phyloP scores from a whole-genome alignment of 35 echinoderm and acorn worm species.

The Apostichopus japonicus region DNA sequence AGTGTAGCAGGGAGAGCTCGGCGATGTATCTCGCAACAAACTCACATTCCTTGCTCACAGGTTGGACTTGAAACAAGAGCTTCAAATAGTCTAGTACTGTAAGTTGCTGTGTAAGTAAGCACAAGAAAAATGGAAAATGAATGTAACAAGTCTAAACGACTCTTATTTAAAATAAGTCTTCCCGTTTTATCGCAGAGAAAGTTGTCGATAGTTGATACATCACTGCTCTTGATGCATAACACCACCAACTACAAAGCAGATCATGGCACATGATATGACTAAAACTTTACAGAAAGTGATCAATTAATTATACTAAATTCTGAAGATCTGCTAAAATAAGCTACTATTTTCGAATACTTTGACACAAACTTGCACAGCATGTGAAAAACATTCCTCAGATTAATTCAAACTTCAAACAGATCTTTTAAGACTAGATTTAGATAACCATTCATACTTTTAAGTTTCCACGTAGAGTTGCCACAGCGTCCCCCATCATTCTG shows the following conservation, averaged over 20 bases:
- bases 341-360: not conserved
- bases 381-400: not conserved
- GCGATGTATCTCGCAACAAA: slow-evolving; percentile 80
- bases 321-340: not conserved
- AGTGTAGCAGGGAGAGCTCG: slow-evolving; percentile 80
- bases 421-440: not conserved
- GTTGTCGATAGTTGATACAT: too few relatives aligned
- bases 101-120: slow-evolving; percentile 58
- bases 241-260: too few relatives aligned
- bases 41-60: slow-evolving; percentile 61
- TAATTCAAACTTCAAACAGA: not conserved
- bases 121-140: not conserved
- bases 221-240: too few relatives aligned
- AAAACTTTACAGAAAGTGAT: not conserved
- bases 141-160: not conserved
- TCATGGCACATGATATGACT: too few relatives aligned
- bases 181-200: too few relatives aligned
- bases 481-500: slow-evolving; percentile 95
- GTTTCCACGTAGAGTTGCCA: slow-evolving; percentile 88
- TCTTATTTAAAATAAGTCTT: too few relatives aligned
- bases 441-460: slow-evolving; percentile 60
- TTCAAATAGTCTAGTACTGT: slow-evolving; percentile 85
- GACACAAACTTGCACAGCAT: not conserved
- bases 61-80: slow-evolving; percentile 63
- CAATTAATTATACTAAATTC: not conserved